Percentiles rank a stretch among this genome's conserved stretches.
Conservation (phyloP, 1,140 invertebrate species). For the Pseudomyrmex gracilis region DNA sequence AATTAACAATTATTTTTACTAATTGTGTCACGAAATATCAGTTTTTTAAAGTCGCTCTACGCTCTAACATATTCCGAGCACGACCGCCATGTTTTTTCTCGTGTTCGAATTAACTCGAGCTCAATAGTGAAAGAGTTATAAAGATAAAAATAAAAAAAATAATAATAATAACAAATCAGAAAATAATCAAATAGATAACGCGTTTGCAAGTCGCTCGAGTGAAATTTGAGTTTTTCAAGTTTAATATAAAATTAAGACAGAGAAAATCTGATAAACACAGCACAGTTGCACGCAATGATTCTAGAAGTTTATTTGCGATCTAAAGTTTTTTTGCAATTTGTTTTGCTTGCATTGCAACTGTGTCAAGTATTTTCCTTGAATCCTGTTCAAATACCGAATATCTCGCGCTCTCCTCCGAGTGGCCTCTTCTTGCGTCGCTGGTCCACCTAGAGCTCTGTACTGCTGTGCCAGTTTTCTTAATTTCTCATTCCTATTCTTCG, state of each 20-base stretch:
- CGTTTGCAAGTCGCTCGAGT: too few relatives aligned
- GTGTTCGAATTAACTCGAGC: too few relatives aligned
- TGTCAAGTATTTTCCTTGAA: constrained; percentile 91
- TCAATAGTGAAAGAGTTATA: too few relatives aligned
- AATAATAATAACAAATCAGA: too few relatives aligned
- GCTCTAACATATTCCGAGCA: too few relatives aligned
- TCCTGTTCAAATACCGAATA: constrained; percentile 92
- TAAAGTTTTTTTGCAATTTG: constrained; percentile 94
- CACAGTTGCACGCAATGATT: background rate
- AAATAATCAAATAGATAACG: too few relatives aligned
- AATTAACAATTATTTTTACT: too few relatives aligned
- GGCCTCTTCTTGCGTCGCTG: constrained; percentile 86
- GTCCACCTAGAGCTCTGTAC: constrained; percentile 95
- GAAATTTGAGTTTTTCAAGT: constrained; percentile 5
- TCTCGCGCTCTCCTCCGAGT: constrained; percentile 91
- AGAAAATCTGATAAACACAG: background rate
- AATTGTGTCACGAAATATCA: too few relatives aligned
- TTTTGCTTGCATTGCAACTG: constrained; percentile 93
- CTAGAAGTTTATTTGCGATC: constrained; percentile 90
- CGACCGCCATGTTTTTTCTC: too few relatives aligned
- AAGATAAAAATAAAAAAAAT: too few relatives aligned
- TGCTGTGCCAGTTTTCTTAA: constrained; percentile 88
- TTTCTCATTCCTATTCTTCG: too few relatives aligned
- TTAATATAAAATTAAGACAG: background rate
- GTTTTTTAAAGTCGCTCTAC: too few relatives aligned